Evolutionary conservation across 2,113 vertebrate genomes (phyloP).

Genomic region (Todiramphus chloris): DNA sequence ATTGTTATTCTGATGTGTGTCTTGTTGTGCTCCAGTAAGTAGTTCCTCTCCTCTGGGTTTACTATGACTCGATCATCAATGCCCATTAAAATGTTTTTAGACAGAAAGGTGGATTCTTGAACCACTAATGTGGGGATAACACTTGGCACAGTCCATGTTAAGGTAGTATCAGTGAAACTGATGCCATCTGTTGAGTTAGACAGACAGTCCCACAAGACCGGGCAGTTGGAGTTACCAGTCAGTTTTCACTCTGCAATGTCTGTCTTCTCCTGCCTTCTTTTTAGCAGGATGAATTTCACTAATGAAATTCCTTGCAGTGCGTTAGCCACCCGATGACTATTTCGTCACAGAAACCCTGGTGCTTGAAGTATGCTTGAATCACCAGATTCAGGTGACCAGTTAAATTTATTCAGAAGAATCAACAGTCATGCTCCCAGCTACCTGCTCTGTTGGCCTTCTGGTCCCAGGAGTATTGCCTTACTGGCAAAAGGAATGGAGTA

Average conservation of each 20-base stretch:
- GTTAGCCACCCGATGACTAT: not conserved
- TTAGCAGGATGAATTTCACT: not conserved
- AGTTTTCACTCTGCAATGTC: not conserved
- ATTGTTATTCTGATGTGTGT: slow-evolving; percentile 66
- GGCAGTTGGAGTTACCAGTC: not conserved
- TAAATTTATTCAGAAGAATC: not conserved
- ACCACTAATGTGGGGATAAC: slow-evolving; percentile 74
- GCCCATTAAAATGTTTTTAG: slow-evolving; percentile 76
- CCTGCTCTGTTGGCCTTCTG: not conserved
- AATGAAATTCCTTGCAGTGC: not conserved
- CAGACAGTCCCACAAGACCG: not conserved
- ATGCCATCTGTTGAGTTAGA: slow-evolving; percentile 73
- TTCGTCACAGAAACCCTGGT: not conserved
- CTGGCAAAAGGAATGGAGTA: not conserved
- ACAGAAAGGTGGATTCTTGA: slow-evolving; percentile 38
- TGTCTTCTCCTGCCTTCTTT: not conserved
- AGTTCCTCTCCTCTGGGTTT: slow-evolving; percentile 49
- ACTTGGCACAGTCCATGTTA: slow-evolving; percentile 81
- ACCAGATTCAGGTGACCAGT: not conserved
- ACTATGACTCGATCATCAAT: slow-evolving; percentile 58
- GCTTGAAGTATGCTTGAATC: not conserved
- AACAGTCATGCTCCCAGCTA: not conserved
- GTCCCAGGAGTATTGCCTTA: not conserved
- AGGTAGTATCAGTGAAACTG: slow-evolving; percentile 51
- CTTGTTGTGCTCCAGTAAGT: slow-evolving; percentile 59